Evolutionary conservation across 64 coral and sea anemone genomes (phyloP).

Genomic region (Stichodactyla helianthus): DNA sequence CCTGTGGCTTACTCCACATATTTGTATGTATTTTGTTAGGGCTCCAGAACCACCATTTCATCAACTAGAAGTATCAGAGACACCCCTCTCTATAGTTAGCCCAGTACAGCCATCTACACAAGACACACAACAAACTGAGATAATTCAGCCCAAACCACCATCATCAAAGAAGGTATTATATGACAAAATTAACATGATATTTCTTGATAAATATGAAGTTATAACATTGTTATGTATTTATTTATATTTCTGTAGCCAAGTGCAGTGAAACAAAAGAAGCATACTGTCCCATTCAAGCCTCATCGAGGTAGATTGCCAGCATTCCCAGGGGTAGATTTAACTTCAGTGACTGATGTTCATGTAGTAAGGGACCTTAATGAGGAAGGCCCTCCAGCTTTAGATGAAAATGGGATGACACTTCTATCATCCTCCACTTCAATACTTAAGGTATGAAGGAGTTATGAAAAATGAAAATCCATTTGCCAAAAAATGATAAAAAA

Average conservation of each 20-base stretch:
- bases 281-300: slow-evolving; percentile 44
- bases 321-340: slow-evolving; percentile 80
- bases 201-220: too few relatives aligned
- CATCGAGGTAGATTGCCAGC: slow-evolving; percentile 74
- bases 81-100: slow-evolving; percentile 64
- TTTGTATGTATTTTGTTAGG: slow-evolving; percentile 15
- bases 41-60: slow-evolving; percentile 79
- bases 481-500: too few relatives aligned
- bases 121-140: slow-evolving; percentile 12
- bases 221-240: neutral
- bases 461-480: neutral
- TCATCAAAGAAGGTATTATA: neutral
- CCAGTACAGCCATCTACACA: slow-evolving; percentile 32
- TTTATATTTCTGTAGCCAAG: neutral
- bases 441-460: slow-evolving; percentile 46
- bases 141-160: slow-evolving; percentile 14
- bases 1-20: too few relatives aligned
- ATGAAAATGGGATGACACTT: slow-evolving; percentile 63
- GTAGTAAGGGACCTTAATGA: slow-evolving; percentile 16
- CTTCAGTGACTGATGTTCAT: slow-evolving; percentile 60
- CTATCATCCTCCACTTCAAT: slow-evolving; percentile 76
- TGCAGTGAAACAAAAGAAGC: slow-evolving; percentile 17
- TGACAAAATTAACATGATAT: too few relatives aligned
- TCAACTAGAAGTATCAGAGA: slow-evolving; percentile 35
- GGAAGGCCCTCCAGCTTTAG: slow-evolving; percentile 9